phyloP scores from a whole-genome alignment of 2,797 vertebrate species.

The Enteromius trimaculatus region DNA sequence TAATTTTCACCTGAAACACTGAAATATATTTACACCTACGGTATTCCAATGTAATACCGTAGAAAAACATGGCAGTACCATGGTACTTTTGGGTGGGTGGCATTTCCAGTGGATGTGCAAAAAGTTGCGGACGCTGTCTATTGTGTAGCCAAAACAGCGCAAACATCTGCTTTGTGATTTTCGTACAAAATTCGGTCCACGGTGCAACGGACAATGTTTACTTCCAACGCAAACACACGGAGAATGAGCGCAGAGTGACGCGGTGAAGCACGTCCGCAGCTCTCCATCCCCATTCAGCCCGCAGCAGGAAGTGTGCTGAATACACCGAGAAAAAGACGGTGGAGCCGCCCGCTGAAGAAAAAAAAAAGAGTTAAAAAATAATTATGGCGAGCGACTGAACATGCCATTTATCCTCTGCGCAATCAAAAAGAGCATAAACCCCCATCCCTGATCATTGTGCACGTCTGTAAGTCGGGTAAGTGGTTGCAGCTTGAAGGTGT shows the following conservation, averaged over 20 bases:
- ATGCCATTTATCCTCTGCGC: slow-evolving; percentile 34
- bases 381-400: slow-evolving; percentile 66
- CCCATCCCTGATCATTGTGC: slow-evolving; percentile 57
- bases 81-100: not conserved
- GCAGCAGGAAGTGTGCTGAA: slow-evolving; percentile 79
- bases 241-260: slow-evolving; percentile 69
- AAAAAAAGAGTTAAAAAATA: slow-evolving; percentile 57
- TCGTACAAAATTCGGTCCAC: not conserved
- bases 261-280: slow-evolving; percentile 59
- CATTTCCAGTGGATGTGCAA: not conserved
- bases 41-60: not conserved
- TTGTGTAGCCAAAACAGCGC: not conserved
- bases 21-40: not conserved
- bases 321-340: slow-evolving; percentile 68
- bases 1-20: not conserved
- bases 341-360: slow-evolving; percentile 55
- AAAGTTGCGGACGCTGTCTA: not conserved
- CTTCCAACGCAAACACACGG: slow-evolving; percentile 39
- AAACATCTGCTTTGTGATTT: not conserved
- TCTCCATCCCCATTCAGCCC: slow-evolving; percentile 65
- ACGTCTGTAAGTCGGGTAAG: slow-evolving; percentile 72
- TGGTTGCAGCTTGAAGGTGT: slow-evolving; percentile 51
- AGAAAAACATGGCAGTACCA: not conserved
- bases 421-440: slow-evolving; percentile 14
- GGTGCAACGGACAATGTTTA: slow-evolving; percentile 30